Evolutionary conservation across 2,113 vertebrate species (phyloP), one percentile per base, ranked within the genome.

Genomic region (Bubalus kerabau): DNA sequence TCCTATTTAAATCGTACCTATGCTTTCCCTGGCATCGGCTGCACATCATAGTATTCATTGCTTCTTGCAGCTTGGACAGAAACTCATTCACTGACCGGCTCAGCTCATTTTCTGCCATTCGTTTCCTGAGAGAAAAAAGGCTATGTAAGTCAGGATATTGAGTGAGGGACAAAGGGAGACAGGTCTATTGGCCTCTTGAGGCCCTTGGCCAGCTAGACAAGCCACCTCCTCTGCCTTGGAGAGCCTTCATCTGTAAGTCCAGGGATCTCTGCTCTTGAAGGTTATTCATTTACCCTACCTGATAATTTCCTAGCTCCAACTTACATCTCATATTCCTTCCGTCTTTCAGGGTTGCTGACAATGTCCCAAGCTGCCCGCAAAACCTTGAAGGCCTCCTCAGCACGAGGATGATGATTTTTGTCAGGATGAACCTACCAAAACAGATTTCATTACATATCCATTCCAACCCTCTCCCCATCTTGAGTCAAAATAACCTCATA

Each of bases 21-120:
- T 99, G 99, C 98, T 99, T 99, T 93, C 99, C 99, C 98, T 99
- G 99, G 98, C 99, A 99, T 95, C 99, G 99, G 96, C 99, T 99
- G 97, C 99, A 99, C 99, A 99, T 99, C 99, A 99, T 99, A 85
- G 99, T 99, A 98, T 99, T 99, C 99, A 99, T 99, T 98, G 99
- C 99, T 93, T 99, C 99, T 89, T 99, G 99, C 97, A 99, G 99
- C 95, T 99, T 99, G 80, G 99, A 99, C 91, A 99, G 99, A 98
- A 99, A 99, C 95, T 99, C 99, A 1, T 99, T 99, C 99, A 99
- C 99, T 19, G 99, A 99, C 89, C 99, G 99, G 12, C 99, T 99
- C 95, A 99, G 99, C 96, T 99, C 99, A 1, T 99, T 99, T 74
- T 99, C 99, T 12, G 99, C 99, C 99, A 99, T 99, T 62, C 98